phyloP scores from a whole-genome alignment of 1,140 invertebrate genomes.

The Eciton burchellii region DNA sequence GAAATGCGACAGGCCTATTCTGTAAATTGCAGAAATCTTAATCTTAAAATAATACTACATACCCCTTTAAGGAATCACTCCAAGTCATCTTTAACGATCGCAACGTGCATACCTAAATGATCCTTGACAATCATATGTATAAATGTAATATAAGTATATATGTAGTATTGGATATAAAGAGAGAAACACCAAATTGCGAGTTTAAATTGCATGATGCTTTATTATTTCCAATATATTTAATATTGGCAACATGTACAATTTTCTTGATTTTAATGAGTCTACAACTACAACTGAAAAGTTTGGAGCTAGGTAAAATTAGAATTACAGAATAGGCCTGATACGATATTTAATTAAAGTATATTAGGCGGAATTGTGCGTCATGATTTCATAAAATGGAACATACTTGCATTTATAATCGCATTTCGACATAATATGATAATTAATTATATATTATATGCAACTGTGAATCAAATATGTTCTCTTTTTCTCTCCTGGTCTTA shows the following conservation, averaged over 20 bases:
- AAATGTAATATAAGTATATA: conserved; percentile 20
- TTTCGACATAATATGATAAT: conserved; percentile 53
- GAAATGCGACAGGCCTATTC: conserved; percentile 80
- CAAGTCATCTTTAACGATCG: conserved; percentile 55
- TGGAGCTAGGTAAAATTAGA: conserved; percentile 70
- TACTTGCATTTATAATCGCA: conserved; percentile 46
- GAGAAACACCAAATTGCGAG: conserved; percentile 71
- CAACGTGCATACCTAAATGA: conserved; percentile 27
- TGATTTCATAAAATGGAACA: conserved; percentile 63
- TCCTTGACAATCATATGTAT: neutral
- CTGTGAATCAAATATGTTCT: conserved; percentile 16
- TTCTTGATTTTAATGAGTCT: conserved; percentile 73
- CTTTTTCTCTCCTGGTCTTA: conserved; percentile 7
- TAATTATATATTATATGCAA: conserved; percentile 36
- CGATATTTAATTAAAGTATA: conserved; percentile 71
- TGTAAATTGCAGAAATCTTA: conserved; percentile 76
- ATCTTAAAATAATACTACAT: conserved; percentile 73
- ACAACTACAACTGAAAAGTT: conserved; percentile 68
- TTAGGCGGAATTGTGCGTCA: conserved; percentile 76
- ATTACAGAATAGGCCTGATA: conserved; percentile 84
- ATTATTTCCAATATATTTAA: conserved; percentile 78
- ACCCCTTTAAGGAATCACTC: conserved; percentile 70
- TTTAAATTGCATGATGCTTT: conserved; percentile 79
- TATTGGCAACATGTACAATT: conserved; percentile 83
- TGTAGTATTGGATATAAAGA: conserved; percentile 45